Evolutionary conservation across 2,888 invertebrate genomes (phyloP), one percentile per base, ranked within the genome.

Genomic region (Andrena bicolor): DNA sequence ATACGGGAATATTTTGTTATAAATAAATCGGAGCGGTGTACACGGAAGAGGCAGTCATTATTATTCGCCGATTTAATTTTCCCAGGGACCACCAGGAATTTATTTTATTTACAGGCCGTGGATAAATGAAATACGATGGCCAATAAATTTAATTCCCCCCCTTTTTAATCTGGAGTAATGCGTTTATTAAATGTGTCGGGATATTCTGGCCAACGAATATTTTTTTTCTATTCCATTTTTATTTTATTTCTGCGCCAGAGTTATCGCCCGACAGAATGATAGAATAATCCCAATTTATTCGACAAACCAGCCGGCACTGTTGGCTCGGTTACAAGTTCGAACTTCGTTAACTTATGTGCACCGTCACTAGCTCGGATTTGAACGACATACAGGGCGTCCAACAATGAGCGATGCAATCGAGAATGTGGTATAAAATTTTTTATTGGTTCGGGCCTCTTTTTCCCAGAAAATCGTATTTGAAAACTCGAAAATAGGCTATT

Each of bases 271-370:
- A 69, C 81, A 69, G 74, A 74, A 65, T 69, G 82, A 74, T 82
- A 63, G 82, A 74, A 81, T 81, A 81, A 81, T 81, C 69, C 68
- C 68, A 68, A 81, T 81, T 81, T 81, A 81, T 81, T 81, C 49
- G 53, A 66, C 26, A 71, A 72, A 80, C 80, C 80, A 68, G 73
- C 48, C 51, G 35, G n/a, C 74, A 73, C 56, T 81, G 82, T 80
- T 80, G 82, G 80, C 82, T 73, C 80, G 63, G 73, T 81, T 73
- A 74, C 81, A 81, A 65, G 58, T 73, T 74, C 41, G 82, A 68
- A 81, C 81, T 81, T 82, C 56, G 74, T 74, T 81, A 81, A 81
- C 82, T 81, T 81, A 81, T 73, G 80, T 58, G 70, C 65, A 30
- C 64, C 64, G 72, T 80, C 65, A 61, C 60, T 28, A 10, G 58